Conservation (phyloP, 1,140 invertebrate species). For the Tetramorium simillimum region DNA sequence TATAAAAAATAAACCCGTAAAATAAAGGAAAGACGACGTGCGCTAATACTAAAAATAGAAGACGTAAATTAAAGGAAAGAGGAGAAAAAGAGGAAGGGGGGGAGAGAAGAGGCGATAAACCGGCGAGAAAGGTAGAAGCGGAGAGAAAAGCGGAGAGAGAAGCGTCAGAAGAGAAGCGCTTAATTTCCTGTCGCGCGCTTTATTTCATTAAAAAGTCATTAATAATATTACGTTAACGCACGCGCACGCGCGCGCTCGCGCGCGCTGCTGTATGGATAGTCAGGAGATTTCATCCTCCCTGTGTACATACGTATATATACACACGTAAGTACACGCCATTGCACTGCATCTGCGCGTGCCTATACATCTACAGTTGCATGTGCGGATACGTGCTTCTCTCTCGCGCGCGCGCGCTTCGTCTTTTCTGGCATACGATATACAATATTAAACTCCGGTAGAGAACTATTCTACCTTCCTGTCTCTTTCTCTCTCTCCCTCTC, state of each 20-base stretch:
- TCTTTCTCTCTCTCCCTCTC: not conserved
- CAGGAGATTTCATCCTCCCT: conserved; percentile 13
- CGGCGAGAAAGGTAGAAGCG: conserved; percentile 9
- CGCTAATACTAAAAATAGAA: conserved; percentile 36
- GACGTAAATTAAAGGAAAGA: conserved; percentile 26
- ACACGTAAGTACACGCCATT: not conserved
- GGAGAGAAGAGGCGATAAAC: conserved; percentile 54
- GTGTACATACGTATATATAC: not conserved
- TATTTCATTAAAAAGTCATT: conserved; percentile 77
- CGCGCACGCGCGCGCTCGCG: conserved; percentile 2
- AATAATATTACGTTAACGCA: conserved; percentile 70
- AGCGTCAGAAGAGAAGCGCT: conserved; percentile 63
- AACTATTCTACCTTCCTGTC: not conserved
- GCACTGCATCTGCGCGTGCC: not conserved
- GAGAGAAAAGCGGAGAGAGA: conserved; percentile 61
- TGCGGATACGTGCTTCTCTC: not conserved
- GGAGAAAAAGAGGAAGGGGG: not conserved
- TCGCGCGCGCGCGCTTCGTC: not conserved
- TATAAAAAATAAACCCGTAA: not conserved
- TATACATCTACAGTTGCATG: not conserved
- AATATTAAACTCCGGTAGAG: conserved; percentile 45
- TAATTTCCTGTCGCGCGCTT: conserved; percentile 73
- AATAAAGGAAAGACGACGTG: not conserved
- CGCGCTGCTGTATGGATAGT: not conserved
- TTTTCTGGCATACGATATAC: conserved; percentile 41